phyloP scores from a whole-genome alignment of 2,888 invertebrate genomes.

The Sarcophaga carnaria region DNA sequence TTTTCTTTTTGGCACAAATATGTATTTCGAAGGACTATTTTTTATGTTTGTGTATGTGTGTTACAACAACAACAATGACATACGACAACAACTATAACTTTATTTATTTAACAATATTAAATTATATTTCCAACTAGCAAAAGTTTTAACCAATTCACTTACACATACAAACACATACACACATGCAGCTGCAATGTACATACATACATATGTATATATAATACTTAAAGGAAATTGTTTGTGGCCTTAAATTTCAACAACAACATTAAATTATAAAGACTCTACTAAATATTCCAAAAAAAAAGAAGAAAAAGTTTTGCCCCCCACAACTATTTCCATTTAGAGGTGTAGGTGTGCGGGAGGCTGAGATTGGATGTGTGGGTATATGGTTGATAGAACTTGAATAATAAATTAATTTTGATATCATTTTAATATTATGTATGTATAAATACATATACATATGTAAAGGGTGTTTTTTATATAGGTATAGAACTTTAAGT shows the following conservation, averaged over 20 bases:
- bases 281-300: neutral
- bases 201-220: neutral
- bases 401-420: neutral
- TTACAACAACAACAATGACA: neutral
- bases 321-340: neutral
- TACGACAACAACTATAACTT: neutral
- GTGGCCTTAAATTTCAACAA: neutral
- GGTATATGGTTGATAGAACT: neutral
- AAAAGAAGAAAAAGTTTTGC: neutral
- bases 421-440: neutral
- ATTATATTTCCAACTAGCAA: neutral
- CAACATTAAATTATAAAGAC: neutral
- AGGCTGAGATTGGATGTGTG: neutral
- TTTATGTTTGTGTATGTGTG: neutral
- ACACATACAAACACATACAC: neutral
- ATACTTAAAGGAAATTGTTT: slow-evolving; percentile 2
- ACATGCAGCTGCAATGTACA: neutral
- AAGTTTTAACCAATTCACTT: neutral
- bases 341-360: neutral
- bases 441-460: no score
- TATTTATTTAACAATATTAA: neutral
- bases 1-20: no score
- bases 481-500: no score
- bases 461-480: no score
- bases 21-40: no score